Percentiles rank a stretch among this genome's conserved stretches.
Conservation (phyloP, 2,113 vertebrate species). For the Cygnus buccinator region DNA sequence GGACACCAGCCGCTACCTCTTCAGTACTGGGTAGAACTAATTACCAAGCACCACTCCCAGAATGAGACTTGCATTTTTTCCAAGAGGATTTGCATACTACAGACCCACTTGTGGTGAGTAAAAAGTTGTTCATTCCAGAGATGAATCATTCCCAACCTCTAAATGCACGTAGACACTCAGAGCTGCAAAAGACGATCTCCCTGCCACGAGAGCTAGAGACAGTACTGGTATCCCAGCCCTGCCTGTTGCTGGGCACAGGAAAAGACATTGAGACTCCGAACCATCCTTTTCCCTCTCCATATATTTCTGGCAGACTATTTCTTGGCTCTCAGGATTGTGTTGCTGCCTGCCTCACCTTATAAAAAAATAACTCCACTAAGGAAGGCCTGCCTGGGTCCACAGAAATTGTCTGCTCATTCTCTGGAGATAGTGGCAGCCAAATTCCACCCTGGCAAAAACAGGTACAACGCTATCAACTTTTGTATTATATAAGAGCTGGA, state of each 20-base stretch:
- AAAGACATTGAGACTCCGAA: not conserved
- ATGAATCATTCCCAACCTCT: not conserved
- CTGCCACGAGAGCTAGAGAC: not conserved
- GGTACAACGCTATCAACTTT: not conserved
- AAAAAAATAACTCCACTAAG: slow-evolving; percentile 9
- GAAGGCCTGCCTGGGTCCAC: not conserved
- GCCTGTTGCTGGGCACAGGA: not conserved
- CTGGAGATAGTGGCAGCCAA: not conserved
- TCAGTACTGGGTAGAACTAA: not conserved
- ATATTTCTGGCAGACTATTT: not conserved
- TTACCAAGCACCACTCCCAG: not conserved
- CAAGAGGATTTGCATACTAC: not conserved
- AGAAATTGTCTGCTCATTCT: not conserved
- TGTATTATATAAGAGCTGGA: not conserved
- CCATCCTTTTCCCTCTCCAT: not conserved
- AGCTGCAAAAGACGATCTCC: not conserved
- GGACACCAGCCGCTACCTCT: not conserved
- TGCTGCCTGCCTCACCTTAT: not conserved
- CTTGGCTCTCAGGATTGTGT: not conserved
- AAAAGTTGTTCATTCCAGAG: not conserved
- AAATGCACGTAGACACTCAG: not conserved
- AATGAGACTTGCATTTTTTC: not conserved
- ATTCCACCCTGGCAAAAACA: slow-evolving; percentile 28
- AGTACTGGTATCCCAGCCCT: not conserved
- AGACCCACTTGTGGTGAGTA: not conserved